phyloP scores from a whole-genome alignment of 2,888 invertebrate species.

The Rotaria socialis region DNA sequence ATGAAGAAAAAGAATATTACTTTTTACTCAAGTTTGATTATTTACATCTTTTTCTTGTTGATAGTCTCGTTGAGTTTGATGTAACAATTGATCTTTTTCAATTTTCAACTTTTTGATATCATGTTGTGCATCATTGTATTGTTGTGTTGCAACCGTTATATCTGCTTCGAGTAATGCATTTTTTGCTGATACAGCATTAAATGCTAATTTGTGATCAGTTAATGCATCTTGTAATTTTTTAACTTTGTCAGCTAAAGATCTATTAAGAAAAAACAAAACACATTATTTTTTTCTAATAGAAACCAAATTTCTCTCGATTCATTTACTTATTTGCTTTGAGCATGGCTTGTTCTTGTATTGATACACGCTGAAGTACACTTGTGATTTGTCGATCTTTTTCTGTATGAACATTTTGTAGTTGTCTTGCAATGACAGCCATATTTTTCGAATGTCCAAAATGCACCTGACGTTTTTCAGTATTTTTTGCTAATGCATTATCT shows the following conservation, averaged over 20 bases:
- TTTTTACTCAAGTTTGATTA: too few species aligned
- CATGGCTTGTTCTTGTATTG: slow-evolving; percentile 51
- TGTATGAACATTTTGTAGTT: slow-evolving; percentile 20
- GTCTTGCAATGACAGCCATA: background rate
- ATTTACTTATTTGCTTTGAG: slow-evolving; percentile 54
- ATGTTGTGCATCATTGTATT: slow-evolving; percentile 51
- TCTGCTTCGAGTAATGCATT: slow-evolving; percentile 58
- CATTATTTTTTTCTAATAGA: background rate
- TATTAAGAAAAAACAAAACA: slow-evolving; percentile 44
- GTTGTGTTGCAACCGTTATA: slow-evolving; percentile 55
- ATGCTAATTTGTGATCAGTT: slow-evolving; percentile 56
- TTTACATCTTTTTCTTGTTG: slow-evolving; percentile 40
- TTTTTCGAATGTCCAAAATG: slow-evolving; percentile 17
- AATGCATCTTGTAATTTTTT: slow-evolving; percentile 54
- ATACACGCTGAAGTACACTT: slow-evolving; percentile 45
- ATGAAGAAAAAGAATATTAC: background rate
- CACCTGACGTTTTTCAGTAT: background rate
- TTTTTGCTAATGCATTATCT: background rate
- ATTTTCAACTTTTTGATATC: slow-evolving; percentile 46
- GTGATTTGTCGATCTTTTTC: slow-evolving; percentile 46
- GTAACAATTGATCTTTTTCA: slow-evolving; percentile 39
- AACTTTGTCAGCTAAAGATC: slow-evolving; percentile 53
- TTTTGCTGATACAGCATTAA: slow-evolving; percentile 56
- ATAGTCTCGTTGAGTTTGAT: slow-evolving; percentile 10
- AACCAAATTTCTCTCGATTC: background rate